These are phyloP conservation scores for Meleagris gallopavo DNA, from an alignment of 2,113 vertebrate species.

Conservation along the genomic window DNA sequence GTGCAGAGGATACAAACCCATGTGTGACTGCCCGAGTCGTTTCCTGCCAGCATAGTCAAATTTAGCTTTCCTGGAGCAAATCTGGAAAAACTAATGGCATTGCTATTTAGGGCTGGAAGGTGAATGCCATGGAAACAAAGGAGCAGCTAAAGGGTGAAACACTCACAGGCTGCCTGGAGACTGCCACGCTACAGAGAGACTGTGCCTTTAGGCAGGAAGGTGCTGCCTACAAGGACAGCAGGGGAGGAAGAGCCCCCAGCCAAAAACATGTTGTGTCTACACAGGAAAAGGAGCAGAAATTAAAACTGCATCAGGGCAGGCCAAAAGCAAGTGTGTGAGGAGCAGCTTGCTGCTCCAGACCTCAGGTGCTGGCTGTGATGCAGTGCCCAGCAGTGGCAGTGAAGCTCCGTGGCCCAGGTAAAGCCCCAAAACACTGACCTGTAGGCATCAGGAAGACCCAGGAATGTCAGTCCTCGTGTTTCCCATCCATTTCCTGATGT, in stretches of 20 bases:
- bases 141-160: neutral
- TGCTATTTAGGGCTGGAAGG: conserved; percentile 22
- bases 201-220: neutral
- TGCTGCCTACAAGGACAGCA: neutral
- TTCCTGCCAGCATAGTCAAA: conserved; percentile 31
- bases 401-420: neutral
- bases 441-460: neutral
- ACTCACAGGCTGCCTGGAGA: neutral
- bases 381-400: neutral
- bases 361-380: neutral
- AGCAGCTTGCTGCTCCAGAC: neutral
- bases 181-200: neutral
- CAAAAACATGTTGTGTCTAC: neutral
- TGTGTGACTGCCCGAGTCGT: rapidly evolving
- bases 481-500: neutral
- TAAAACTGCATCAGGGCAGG: neutral
- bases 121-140: conserved; percentile 11
- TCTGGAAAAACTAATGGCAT: neutral
- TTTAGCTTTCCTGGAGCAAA: conserved; percentile 53
- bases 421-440: neutral
- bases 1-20: neutral
- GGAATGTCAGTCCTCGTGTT: neutral
- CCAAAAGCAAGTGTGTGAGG: neutral
- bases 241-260: neutral
- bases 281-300: neutral